Evolutionary conservation across 1,140 invertebrate species (phyloP).

Genomic region (Andrena cerasifolii): DNA sequence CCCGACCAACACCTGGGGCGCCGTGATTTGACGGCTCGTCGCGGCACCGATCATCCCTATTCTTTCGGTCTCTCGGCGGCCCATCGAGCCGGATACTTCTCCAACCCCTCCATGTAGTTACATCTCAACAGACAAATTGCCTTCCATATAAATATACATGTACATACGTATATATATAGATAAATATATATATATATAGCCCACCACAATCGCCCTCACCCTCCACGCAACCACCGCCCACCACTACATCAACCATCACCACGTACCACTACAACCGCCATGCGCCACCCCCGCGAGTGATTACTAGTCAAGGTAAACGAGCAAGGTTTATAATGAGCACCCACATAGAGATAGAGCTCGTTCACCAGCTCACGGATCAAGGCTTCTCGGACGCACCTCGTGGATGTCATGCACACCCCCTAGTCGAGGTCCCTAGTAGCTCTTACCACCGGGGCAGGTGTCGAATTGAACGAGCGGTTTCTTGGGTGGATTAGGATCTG

Average conservation of each 20-base stretch:
- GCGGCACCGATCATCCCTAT: constrained; percentile 85
- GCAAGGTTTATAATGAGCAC: constrained; percentile 67
- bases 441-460: neutral
- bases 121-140: neutral
- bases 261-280: constrained; percentile 72
- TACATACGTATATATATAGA: constrained; percentile 57
- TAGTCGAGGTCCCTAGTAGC: neutral
- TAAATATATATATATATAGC: constrained; percentile 57
- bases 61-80: constrained; percentile 80
- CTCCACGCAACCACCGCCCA: constrained; percentile 72
- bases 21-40: constrained; percentile 89
- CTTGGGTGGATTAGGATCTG: neutral
- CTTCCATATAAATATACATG: constrained; percentile 24
- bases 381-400: constrained; percentile 31
- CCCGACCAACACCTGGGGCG: constrained; percentile 94
- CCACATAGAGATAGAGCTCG: constrained; percentile 58
- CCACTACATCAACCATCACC: constrained; percentile 72
- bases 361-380: constrained; percentile 32
- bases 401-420: constrained; percentile 18
- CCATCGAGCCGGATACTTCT: constrained; percentile 92
- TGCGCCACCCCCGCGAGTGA: constrained; percentile 77
- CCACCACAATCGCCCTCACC: constrained; percentile 68
- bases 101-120: constrained; percentile 84
- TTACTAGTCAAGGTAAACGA: constrained; percentile 80
- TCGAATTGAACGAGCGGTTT: neutral